Evolutionary conservation across 2,113 vertebrate species (phyloP).

Genomic region (Donacobius atricapilla): DNA sequence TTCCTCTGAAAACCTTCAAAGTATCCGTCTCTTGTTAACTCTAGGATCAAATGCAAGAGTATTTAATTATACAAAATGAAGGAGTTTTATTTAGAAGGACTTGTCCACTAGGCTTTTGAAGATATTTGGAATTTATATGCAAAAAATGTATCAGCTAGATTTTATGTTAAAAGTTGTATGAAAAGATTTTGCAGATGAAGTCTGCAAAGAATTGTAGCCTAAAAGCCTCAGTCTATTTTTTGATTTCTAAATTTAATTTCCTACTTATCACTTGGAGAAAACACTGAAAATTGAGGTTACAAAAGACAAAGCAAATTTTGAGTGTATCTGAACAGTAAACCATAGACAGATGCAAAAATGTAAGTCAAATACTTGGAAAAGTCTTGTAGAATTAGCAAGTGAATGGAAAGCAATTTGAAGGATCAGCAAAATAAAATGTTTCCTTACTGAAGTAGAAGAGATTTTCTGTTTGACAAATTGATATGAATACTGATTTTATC

Average conservation of each 20-base stretch:
- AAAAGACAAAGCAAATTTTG: neutral
- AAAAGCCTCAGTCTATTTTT: neutral
- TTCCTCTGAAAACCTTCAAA: neutral
- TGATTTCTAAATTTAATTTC: neutral
- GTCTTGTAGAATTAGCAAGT: conserved; percentile 19
- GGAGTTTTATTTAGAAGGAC: neutral
- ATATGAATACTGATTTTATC: neutral
- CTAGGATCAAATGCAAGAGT: neutral
- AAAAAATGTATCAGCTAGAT: neutral
- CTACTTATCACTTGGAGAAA: conserved; percentile 24
- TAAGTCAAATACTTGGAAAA: conserved; percentile 33
- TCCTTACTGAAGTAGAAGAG: neutral
- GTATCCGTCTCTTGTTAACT: neutral
- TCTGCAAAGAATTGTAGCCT: neutral
- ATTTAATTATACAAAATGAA: neutral
- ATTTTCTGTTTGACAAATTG: neutral
- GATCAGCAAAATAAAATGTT: neutral
- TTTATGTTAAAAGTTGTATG: neutral
- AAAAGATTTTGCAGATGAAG: neutral
- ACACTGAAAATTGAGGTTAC: conserved; percentile 11
- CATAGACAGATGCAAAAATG: neutral
- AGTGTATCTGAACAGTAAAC: conserved; percentile 13
- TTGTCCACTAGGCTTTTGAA: neutral
- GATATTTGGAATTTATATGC: neutral
- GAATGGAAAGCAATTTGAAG: neutral